Percentiles rank a stretch among this genome's conserved stretches.
phyloP scores from a whole-genome alignment of 2,113 vertebrate species.

The Sorex fumeus region DNA sequence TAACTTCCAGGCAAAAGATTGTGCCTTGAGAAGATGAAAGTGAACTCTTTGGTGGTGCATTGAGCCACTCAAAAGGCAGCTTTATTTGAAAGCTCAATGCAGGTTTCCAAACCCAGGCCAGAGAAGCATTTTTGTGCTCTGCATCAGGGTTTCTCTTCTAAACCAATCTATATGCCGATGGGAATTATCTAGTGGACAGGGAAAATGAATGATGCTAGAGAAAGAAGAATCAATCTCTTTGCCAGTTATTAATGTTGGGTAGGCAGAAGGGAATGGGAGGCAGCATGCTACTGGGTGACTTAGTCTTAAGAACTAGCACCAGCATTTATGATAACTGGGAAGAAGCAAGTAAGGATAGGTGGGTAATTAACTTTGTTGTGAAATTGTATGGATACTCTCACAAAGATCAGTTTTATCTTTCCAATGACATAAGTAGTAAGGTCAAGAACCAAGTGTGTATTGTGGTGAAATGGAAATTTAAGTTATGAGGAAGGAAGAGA shows the following conservation, averaged over 20 bases:
- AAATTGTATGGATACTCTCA: not conserved
- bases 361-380: not conserved
- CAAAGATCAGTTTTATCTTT: conserved; percentile 19
- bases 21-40: not conserved
- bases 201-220: not conserved
- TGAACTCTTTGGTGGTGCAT: not conserved
- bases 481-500: not conserved
- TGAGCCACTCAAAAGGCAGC: not conserved
- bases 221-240: not conserved
- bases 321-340: not conserved
- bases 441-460: not conserved
- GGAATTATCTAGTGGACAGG: not conserved
- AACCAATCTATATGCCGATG: not conserved
- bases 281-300: not conserved
- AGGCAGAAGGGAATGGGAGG: not conserved
- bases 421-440: conserved; percentile 7
- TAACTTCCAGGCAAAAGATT: not conserved
- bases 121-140: not conserved
- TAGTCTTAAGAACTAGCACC: not conserved
- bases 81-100: not conserved
- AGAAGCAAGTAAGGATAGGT: not conserved
- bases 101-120: not conserved
- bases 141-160: not conserved
- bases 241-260: not conserved
- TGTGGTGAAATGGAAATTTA: not conserved